Conservation (phyloP, 2,888 invertebrate species). For the Mycogona germanica region DNA sequence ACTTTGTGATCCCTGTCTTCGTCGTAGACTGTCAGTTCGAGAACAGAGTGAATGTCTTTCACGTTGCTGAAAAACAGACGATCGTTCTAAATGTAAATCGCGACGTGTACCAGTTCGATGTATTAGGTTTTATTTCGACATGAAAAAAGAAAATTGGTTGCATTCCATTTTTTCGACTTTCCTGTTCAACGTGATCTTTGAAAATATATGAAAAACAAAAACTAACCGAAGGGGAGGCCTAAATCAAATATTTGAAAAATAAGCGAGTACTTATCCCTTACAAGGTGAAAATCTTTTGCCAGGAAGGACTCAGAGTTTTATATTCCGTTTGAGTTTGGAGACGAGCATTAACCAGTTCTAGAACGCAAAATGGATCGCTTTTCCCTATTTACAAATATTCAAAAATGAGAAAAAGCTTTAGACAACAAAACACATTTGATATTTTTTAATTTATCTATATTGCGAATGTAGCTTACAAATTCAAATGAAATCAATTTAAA, state of each 20-base stretch:
- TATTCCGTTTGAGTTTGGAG: slow-evolving; percentile 98
- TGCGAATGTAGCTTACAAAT: neutral
- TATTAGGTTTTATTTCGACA: neutral
- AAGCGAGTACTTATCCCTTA: slow-evolving; percentile 41
- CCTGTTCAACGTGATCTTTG: too few species aligned
- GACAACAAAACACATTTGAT: neutral
- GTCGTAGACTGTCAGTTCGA: slow-evolving; percentile 93
- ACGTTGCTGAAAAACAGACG: slow-evolving; percentile 37
- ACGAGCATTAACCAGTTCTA: slow-evolving; percentile 87
- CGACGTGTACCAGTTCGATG: neutral
- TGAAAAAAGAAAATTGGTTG: neutral
- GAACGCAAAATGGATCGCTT: slow-evolving; percentile 95
- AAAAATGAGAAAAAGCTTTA: neutral
- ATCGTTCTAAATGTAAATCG: too few species aligned
- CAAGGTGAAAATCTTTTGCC: slow-evolving; percentile 99
- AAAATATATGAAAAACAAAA: neutral
- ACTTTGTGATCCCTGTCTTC: slow-evolving; percentile 97
- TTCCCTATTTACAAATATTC: too few species aligned
- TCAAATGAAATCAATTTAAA: neutral
- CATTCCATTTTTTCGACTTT: too few species aligned
- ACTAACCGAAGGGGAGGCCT: neutral
- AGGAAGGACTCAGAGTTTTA: slow-evolving; percentile 88
- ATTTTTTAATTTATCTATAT: neutral
- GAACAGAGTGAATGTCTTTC: slow-evolving; percentile 81
- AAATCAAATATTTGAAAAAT: slow-evolving; percentile 1